These are phyloP conservation scores for Oplegnathus fasciatus DNA, from an alignment of 2,113 vertebrate species.

Conservation along the genomic window DNA sequence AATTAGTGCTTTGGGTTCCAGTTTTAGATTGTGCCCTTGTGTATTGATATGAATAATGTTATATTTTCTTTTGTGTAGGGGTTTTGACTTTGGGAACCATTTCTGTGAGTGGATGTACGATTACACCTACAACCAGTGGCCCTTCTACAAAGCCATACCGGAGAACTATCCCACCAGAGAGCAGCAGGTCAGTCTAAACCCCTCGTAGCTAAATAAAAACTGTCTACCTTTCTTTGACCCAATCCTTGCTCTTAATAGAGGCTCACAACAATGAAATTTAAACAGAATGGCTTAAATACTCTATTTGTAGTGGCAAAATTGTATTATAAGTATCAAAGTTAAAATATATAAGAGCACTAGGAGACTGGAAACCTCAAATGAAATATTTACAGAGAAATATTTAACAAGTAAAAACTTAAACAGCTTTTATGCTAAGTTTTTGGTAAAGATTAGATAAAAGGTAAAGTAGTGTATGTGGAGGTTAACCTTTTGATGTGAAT, in stretches of 20 bases:
- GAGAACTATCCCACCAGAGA: constrained; percentile 88
- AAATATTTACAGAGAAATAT: neutral
- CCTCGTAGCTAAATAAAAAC: neutral
- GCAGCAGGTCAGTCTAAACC: constrained; percentile 87
- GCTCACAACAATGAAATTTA: neutral
- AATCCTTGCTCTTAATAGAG: neutral
- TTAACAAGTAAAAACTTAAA: neutral
- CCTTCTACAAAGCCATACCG: constrained; percentile 85
- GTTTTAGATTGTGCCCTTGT: neutral
- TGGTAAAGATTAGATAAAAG: neutral
- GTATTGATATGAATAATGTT: neutral
- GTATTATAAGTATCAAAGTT: neutral
- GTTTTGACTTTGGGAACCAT: constrained; percentile 95
- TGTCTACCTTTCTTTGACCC: neutral
- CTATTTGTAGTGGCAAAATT: neutral
- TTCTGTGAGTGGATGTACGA: constrained; percentile 96
- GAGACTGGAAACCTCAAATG: neutral
- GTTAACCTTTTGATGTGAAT: neutral
- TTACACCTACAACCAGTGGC: constrained; percentile 90
- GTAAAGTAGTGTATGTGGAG: neutral
- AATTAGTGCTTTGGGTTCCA: neutral
- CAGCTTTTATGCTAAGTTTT: neutral
- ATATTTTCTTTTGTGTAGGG: constrained; percentile 78
- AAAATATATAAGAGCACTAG: neutral
- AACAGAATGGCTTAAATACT: neutral